Evolutionary conservation across 2,797 vertebrate genomes (phyloP).

Genomic region (Lutjanus argentimaculatus): DNA sequence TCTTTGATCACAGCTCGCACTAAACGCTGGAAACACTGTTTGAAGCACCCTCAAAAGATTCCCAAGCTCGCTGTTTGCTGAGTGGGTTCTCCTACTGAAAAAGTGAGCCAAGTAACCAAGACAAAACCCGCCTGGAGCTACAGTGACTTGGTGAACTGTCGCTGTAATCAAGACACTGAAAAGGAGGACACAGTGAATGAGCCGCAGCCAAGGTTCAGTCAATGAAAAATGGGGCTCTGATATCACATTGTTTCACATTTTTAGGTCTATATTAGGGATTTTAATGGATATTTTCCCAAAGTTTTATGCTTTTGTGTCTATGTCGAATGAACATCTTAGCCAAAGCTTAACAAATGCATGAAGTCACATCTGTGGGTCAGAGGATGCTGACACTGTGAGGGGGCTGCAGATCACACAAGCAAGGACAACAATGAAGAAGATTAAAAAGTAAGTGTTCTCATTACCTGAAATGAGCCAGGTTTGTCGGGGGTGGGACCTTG

Average conservation of each 20-base stretch:
- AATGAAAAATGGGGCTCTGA: constrained; percentile 7
- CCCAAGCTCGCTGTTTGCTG: constrained; percentile 38
- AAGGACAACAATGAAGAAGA: constrained; percentile 34
- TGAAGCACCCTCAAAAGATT: constrained; percentile 48
- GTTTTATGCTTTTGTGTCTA: not conserved
- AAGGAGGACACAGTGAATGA: constrained; percentile 11
- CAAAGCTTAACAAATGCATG: constrained; percentile 5
- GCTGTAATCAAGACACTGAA: constrained; percentile 22
- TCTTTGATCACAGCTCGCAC: constrained; percentile 62
- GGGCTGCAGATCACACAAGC: not conserved
- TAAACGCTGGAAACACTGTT: constrained; percentile 41
- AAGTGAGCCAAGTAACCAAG: constrained; percentile 12
- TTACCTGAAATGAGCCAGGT: constrained; percentile 66
- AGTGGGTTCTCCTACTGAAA: constrained; percentile 29
- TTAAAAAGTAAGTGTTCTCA: constrained; percentile 69
- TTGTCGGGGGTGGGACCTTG: constrained; percentile 58
- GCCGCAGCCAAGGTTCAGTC: not conserved
- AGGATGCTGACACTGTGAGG: constrained; percentile 26
- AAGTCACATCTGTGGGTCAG: constrained; percentile 13
- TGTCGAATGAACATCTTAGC: not conserved
- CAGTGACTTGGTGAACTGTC: constrained; percentile 14
- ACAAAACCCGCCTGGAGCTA: constrained; percentile 16
- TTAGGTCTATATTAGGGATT: not conserved
- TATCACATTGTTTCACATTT: constrained; percentile 1
- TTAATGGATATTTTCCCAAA: not conserved